These are phyloP conservation scores for Xylota segnis DNA, from an alignment of 2,888 invertebrate genomes.

Conservation along the genomic window DNA sequence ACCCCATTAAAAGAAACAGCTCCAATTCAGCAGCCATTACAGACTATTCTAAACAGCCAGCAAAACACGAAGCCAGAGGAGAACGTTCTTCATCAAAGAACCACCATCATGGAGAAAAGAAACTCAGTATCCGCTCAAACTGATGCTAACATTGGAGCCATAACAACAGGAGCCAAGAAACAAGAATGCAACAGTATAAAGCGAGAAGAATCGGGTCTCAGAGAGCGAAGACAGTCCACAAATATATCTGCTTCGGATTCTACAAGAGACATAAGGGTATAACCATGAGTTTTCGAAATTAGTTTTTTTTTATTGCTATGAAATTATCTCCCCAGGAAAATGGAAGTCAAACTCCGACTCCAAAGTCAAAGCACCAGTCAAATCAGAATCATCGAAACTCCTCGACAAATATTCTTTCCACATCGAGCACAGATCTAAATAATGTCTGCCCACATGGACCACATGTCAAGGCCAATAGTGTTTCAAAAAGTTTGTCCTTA, in stretches of 20 bases:
- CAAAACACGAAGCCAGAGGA: conserved; percentile 72
- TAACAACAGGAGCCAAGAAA: conserved; percentile 80
- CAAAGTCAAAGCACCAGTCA: conserved; percentile 81
- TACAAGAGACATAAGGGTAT: conserved; percentile 78
- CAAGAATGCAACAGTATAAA: conserved; percentile 79
- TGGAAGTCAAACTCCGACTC: conserved; percentile 82
- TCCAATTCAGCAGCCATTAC: conserved; percentile 59
- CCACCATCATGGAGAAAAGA: conserved; percentile 80
- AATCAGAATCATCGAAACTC: conserved; percentile 82
- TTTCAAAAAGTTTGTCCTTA: conserved; percentile 80
- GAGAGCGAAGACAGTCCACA: conserved; percentile 82
- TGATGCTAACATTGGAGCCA: conserved; percentile 81
- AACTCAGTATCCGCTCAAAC: conserved; percentile 84
- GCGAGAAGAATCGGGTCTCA: conserved; percentile 79
- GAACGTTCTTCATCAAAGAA: conserved; percentile 62
- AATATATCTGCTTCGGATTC: conserved; percentile 70
- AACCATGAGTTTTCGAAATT: background rate
- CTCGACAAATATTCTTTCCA: conserved; percentile 82
- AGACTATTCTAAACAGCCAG: conserved; percentile 41
- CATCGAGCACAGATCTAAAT: conserved; percentile 83
- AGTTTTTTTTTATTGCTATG: background rate
- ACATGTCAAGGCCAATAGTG: conserved; percentile 81
- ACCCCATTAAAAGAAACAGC: conserved; percentile 66
- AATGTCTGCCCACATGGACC: conserved; percentile 83
- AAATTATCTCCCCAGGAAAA: conserved; percentile 78